phyloP scores from a whole-genome alignment of 2,888 invertebrate genomes.

The Drosophila algonquin region DNA sequence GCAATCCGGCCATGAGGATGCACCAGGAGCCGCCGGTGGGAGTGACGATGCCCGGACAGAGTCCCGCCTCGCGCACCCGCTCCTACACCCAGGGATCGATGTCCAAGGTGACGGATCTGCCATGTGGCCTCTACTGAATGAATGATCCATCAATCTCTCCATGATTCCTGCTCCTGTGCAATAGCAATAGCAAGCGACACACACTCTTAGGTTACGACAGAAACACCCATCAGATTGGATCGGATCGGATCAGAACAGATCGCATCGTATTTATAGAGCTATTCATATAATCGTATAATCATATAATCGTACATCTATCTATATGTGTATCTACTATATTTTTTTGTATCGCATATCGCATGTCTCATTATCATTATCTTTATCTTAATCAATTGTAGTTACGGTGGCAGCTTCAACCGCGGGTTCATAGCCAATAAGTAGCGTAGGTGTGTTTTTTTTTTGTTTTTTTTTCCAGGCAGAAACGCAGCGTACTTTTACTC shows the following conservation, averaged over 20 bases:
- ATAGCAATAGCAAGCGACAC: slow-evolving; percentile 38
- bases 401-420: slow-evolving; percentile 69
- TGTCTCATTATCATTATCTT: slow-evolving; percentile 13
- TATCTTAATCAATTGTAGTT: slow-evolving; percentile 45
- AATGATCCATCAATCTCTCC: neutral
- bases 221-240: slow-evolving; percentile 16
- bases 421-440: slow-evolving; percentile 60
- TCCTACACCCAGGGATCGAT: slow-evolving; percentile 85
- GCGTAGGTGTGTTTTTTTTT: slow-evolving; percentile 1
- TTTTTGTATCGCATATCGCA: slow-evolving; percentile 22
- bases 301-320: neutral
- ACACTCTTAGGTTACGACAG: slow-evolving; percentile 33
- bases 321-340: slow-evolving; percentile 15
- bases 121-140: slow-evolving; percentile 86
- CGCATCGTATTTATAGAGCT: slow-evolving; percentile 38
- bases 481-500: slow-evolving; percentile 17
- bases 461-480: too few relatives aligned
- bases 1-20: slow-evolving; percentile 80
- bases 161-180: slow-evolving; percentile 56
- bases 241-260: slow-evolving; percentile 4
- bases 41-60: slow-evolving; percentile 85
- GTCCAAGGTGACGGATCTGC: slow-evolving; percentile 89
- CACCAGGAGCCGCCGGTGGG: slow-evolving; percentile 81
- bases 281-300: slow-evolving; percentile 6
- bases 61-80: slow-evolving; percentile 83